Percentiles rank a stretch among this genome's conserved stretches.
Evolutionary conservation across 2,888 invertebrate species (phyloP).

Genomic region (Coenonympha arcania): DNA sequence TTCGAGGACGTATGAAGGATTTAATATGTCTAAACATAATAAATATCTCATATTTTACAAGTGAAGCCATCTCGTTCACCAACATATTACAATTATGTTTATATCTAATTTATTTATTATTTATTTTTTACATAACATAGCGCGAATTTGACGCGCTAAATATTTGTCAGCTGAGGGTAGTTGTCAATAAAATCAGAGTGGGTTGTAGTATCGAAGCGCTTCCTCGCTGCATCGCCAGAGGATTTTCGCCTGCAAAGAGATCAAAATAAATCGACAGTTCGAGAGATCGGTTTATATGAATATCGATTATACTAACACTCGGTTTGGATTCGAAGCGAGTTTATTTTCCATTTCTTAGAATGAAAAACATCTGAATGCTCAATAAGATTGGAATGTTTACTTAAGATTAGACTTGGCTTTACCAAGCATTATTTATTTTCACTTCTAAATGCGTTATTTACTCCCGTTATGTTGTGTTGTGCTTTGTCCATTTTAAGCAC

Average conservation of each 20-base stretch:
- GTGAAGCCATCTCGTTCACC: neutral
- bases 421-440: too few species aligned
- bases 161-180: conserved; percentile 61
- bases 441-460: too few species aligned
- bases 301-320: conserved; percentile 7
- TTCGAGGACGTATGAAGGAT: too few species aligned
- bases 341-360: neutral
- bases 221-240: conserved; percentile 71
- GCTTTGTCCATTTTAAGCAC: too few species aligned
- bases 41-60: neutral
- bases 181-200: conserved; percentile 43
- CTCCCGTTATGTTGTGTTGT: too few species aligned
- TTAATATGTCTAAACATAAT: too few species aligned
- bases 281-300: conserved; percentile 4
- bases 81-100: neutral
- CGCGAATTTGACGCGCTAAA: conserved; percentile 56
- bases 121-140: conserved; percentile 34
- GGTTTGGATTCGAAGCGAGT: neutral
- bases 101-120: neutral
- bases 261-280: conserved; percentile 18
- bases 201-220: conserved; percentile 45
- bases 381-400: neutral
- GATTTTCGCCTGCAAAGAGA: conserved; percentile 62
- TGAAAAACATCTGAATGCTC: neutral
- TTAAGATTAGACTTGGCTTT: neutral